Base-by-base conservation (phyloP, 2,888 invertebrate species). In the Entomobrya proxima region DNA sequence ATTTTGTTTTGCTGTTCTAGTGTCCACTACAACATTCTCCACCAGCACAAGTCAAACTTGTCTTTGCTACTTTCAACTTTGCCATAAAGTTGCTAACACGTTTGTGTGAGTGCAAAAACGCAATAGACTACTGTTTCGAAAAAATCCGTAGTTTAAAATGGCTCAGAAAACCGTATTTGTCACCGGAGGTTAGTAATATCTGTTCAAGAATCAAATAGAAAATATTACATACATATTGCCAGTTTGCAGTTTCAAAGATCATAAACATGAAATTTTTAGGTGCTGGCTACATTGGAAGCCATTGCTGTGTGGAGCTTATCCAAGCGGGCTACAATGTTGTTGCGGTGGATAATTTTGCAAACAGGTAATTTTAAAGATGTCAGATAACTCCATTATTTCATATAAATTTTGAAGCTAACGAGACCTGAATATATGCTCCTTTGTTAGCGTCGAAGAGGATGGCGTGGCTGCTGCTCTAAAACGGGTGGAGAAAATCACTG, bases 241-340 rank as follows among this genome's bases (percentile, higher is more conserved):
- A n/a, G n/a, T n/a, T n/a, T n/a, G n/a, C n/a, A n/a, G n/a, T n/a
- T n/a, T n/a, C n/a, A n/a, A n/a, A n/a, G n/a, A n/a, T n/a, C n/a
- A 27, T n/a, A 30, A 30, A 21, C 32, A 72, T 21, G 15, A 30
- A 61, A 13, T 18, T 64, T 69, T 30, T n/a, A 27, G 98, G 98
- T 18, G 98, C 98, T 9, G 98, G 98, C 15, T 99, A 98, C 92
- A 98, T 99, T 89, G 99, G 98, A 77, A 97, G 97, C 90, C 99
- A 99, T 91, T 96, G 97, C 86, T 95, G 98, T 30, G 94, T 98
- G 55, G 97, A 98, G 91, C 94, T 99, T 74, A 92, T 98, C 13
- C 94, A 96, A 88, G 95, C 95, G 15, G 97, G 96, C 0, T 97
- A 97, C 91, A 94, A 95, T 86, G 96, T 96, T 6, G 93, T 98